Evolutionary conservation across 2,888 invertebrate species (phyloP).

Genomic region (Callimorpha dominula): DNA sequence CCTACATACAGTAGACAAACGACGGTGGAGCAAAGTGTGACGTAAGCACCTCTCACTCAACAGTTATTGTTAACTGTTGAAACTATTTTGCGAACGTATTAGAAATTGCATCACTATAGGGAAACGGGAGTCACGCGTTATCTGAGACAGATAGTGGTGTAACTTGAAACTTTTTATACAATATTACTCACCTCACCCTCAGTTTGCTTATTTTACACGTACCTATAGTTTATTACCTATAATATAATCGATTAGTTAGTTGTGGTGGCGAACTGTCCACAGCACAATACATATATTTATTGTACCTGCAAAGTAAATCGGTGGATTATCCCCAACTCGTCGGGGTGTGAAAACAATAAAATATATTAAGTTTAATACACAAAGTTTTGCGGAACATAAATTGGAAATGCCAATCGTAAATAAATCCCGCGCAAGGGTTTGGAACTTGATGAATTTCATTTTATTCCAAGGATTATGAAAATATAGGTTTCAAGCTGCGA

Average conservation of each 20-base stretch:
- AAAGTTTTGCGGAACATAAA: constrained; percentile 29
- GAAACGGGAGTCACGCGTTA: neutral
- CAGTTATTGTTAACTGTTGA: neutral
- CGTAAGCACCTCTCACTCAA: neutral
- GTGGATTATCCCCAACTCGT: constrained; percentile 2
- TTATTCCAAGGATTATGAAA: constrained; percentile 40
- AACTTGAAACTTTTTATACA: neutral
- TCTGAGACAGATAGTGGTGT: neutral
- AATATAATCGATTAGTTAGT: neutral
- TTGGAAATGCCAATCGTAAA: constrained; percentile 38
- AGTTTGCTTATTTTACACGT: neutral
- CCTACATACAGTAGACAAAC: neutral
- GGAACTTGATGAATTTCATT: constrained; percentile 36
- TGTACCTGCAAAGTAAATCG: constrained; percentile 6
- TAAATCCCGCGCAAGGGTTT: constrained; percentile 35
- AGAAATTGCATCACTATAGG: neutral
- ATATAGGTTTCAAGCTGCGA: constrained; percentile 28
- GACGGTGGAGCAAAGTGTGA: neutral
- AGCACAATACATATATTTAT: constrained; percentile 2
- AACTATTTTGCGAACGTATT: neutral
- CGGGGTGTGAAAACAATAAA: constrained; percentile 19
- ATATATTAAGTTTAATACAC: constrained; percentile 22
- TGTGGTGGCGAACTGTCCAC: neutral
- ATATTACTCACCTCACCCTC: neutral
- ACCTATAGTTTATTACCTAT: too few relatives aligned